These are phyloP conservation scores for Ochropleura plecta DNA, from an alignment of 2,888 invertebrate species.

Conservation along the genomic window DNA sequence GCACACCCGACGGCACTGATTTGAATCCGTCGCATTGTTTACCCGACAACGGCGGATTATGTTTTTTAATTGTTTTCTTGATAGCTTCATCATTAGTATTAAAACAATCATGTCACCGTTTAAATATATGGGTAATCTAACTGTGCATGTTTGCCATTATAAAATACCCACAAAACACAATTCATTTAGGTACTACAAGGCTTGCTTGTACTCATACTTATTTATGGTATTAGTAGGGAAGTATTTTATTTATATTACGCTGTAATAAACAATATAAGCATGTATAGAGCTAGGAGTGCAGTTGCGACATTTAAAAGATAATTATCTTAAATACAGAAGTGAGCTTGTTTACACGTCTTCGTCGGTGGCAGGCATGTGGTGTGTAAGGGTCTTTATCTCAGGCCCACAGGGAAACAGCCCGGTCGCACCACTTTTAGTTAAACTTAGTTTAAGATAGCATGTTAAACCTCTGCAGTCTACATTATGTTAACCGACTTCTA, in stretches of 20 bases:
- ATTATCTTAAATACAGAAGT: constrained; percentile 65
- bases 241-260: constrained; percentile 45
- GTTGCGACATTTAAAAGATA: constrained; percentile 65
- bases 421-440: constrained; percentile 53
- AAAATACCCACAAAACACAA: too few relatives aligned
- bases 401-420: constrained; percentile 42
- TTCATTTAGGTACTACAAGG: too few relatives aligned
- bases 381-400: constrained; percentile 72
- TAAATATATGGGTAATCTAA: too few relatives aligned
- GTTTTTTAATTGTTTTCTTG: not conserved
- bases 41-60: not conserved
- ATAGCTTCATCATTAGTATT: too few relatives aligned
- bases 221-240: constrained; percentile 24
- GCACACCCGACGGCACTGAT: not conserved
- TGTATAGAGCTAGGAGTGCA: constrained; percentile 27
- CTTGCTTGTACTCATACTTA: too few relatives aligned
- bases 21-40: too few relatives aligned
- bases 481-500: too few relatives aligned
- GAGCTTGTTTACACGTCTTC: constrained; percentile 67
- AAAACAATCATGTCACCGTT: too few relatives aligned
- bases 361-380: constrained; percentile 72
- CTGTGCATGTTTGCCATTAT: too few relatives aligned
- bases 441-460: constrained; percentile 49
- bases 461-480: too few relatives aligned
- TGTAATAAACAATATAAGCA: constrained; percentile 51